A percentile compares a stretch with the other conserved stretches of the same genome.
These are phyloP conservation scores for Sebastes hubbsi DNA, from an alignment of 2,797 vertebrate genomes.

Conservation along the genomic window DNA sequence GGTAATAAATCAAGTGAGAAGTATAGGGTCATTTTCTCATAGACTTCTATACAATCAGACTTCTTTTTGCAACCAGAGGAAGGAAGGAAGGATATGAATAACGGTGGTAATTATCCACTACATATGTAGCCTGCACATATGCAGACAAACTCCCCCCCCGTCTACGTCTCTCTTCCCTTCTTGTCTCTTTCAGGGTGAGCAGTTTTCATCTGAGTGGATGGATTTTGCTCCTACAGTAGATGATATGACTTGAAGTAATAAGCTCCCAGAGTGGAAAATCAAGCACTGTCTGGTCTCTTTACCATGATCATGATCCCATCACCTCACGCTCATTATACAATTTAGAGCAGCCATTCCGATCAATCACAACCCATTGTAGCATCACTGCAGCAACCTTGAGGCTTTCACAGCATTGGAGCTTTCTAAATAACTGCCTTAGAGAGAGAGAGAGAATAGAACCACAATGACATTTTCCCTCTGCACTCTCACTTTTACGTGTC, in stretches of 20 bases:
- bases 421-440: conserved; percentile 33
- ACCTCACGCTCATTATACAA: conserved; percentile 65
- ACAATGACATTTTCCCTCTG: conserved; percentile 12
- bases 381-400: conserved; percentile 57
- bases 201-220: conserved; percentile 21
- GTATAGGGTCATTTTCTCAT: too few relatives aligned
- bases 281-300: conserved; percentile 54
- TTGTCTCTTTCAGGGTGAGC: conserved; percentile 15
- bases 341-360: conserved; percentile 64
- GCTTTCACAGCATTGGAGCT: conserved; percentile 20
- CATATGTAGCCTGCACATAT: neutral
- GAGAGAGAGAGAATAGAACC: conserved; percentile 6
- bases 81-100: neutral
- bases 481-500: neutral
- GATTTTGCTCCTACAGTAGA: conserved; percentile 36
- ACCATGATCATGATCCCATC: conserved; percentile 62
- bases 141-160: neutral
- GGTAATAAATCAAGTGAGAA: neutral
- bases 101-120: conserved; percentile 2
- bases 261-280: conserved; percentile 55
- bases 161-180: neutral
- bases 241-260: conserved; percentile 58
- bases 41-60: too few relatives aligned
- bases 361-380: conserved; percentile 52
- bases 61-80: too few relatives aligned